Evolutionary conservation across 2,888 invertebrate genomes (phyloP), one percentile per base, ranked within the genome.

Genomic region (Coleophora deauratella): DNA sequence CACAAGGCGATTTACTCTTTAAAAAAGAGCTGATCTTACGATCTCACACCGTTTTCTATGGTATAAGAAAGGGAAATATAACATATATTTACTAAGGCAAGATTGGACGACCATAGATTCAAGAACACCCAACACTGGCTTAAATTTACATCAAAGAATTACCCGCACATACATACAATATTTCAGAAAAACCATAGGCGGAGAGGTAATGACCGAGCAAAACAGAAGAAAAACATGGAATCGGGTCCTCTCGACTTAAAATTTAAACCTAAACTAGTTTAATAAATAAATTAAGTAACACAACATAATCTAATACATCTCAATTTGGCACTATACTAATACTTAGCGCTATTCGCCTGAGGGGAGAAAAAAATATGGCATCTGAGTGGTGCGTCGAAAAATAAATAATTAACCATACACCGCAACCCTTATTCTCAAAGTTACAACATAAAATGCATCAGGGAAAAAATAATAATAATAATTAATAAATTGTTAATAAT

Each of bases 231-330:
- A 49, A 46, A 51, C 46, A 51, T 66, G 69, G 66, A 74, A 70
- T 67, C 51, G 50, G 50, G 51, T 57, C 53, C 60, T 63, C 57
- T n/a, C 62, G 57, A 58, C 57, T 44, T 53, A 47, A 42, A 50
- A 54, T 49, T 46, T 54, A 54, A 54, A 56, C 42, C 46, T 51
- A 52, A 59, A 46, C 33, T 43, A 49, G 54, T 52, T 54, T 61
- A 74, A 64, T 55, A 51, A 79, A 81, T 82, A 82, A 81, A 77
- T 81, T 78, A 84, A 78, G 74, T 77, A 79, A 80, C 72, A 68
- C 66, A 67, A 62, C 49, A 53, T 53, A 52, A 60, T 57, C 50
- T 58, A 56, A 62, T 54, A 57, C 66, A 64, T 62, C 57, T 58
- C 50, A 61, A 63, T 79, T 84, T 82, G 82, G 84, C 84, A 84